Base-by-base conservation (phyloP, 2,113 vertebrate genomes). In the Sinocyclocheilus anophthalmus region DNA sequence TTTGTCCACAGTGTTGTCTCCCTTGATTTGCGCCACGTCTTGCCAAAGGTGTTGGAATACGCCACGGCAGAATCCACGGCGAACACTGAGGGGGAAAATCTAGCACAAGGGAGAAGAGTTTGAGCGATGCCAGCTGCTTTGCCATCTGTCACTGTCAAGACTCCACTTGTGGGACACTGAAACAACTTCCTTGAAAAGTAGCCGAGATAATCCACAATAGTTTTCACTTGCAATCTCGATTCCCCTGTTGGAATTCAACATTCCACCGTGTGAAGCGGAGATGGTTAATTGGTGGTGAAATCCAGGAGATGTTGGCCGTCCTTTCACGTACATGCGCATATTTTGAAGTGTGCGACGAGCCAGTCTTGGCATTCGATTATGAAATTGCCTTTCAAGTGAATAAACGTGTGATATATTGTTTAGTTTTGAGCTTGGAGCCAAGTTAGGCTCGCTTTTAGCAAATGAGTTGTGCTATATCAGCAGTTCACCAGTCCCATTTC, bases 71-170 rank as follows among this genome's bases (percentile, higher is more conserved):
- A 91, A 91, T 91, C 90, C 92, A 92, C 92, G 83, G 85, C 92
- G 92, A 92, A 93, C 90, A 88, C 89, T 84, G 37, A 39, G 76
- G 55, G 89, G 78, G 84, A 82, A 61, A 82, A 87, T 89, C 84
- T 67, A 90, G 83, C 87, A 87, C 90, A 90, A 91, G 90, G 91
- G 92, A 92, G 92, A 93, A 88, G 90, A 92, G 91, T 90, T 92
- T 92, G 93, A 95, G 92, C 87, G 90, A 90, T 92, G 91, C 93
- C 93, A 94, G 94, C 93, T 94, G 95, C 94, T 92, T 90, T 90
- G 91, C 94, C 94, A 95, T 95, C 95, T 95, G 94, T 95, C 94
- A 94, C 91, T 93, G 94, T 94, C 92, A 93, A 87, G 91, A 89
- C 87, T 90, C 83, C 75, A 91, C 89, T 92, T 87, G 90, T 91